Base-by-base conservation (phyloP, 2,888 invertebrate genomes). In the Choristoneura rosaceana region DNA sequence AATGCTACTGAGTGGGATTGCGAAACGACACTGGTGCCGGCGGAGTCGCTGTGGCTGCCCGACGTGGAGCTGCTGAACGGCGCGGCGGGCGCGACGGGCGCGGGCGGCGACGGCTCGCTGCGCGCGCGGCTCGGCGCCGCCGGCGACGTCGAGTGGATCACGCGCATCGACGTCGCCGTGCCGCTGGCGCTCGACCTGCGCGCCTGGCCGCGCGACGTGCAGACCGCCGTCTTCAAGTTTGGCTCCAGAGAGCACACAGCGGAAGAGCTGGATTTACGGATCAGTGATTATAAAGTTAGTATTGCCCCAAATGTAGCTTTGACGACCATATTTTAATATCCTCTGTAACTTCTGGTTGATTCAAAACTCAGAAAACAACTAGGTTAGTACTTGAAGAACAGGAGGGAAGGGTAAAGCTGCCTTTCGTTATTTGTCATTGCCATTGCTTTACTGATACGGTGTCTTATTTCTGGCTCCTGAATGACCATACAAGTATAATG, bases 1-100 rank as follows among this genome's bases (percentile, higher is more conserved):
- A 96, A 97, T 82, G 86, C 94, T 0, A 89, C 92, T 3, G 95
- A 95, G 33, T 97, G 96, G 78, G 96, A 95, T 41, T 92, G 97
- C 66, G 90, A 90, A 25, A 86, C 88, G 58, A 87, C 96, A 52
- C 95, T 96, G 83, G 90, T 96, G 80, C 95, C 95, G 9, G 95
- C 95, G 73, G 96, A 96, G 85, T 96, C 97, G 83, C 93, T 97
- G 78, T 98, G 98, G 97, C 95, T 95, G 86, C 98, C 97, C 4
- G 97, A 97, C 87, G 92, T 97, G 74, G 95, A 95, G 75, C 92
- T 97, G 14, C 96, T 96, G 78, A 97, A 97, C 89, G 71, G 71
- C 9, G 95, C 95, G 89, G 96, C 96, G 75, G 96, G 96, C 3
- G 94, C 94, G 9, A 95, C 95, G 50, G 94, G 93, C 58, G 93